These are phyloP conservation scores for Drosophila multiciliata DNA, from an alignment of 2,888 invertebrate species.

Conservation along the genomic window DNA sequence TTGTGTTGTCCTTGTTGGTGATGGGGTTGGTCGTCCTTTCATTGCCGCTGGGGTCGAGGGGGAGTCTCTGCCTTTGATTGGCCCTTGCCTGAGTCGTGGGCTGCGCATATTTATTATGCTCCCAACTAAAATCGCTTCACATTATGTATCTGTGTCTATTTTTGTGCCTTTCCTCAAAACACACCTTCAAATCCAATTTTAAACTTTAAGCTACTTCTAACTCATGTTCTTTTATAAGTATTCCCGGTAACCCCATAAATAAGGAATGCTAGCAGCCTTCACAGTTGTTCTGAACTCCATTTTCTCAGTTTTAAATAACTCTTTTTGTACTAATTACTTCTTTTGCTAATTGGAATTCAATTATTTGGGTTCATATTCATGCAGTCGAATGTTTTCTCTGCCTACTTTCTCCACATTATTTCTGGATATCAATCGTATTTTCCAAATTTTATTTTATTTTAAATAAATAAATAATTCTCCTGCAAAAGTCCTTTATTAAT, in stretches of 20 bases:
- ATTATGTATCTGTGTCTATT: slow-evolving; percentile 1
- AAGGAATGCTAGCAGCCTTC: not conserved
- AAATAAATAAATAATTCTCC: not conserved
- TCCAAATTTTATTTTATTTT: not conserved
- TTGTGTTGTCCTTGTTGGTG: slow-evolving; percentile 14
- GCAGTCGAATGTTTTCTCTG: no score
- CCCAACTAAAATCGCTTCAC: not conserved
- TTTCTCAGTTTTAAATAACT: not conserved
- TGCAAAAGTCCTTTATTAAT: not conserved
- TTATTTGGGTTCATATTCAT: no score
- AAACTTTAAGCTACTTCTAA: not conserved
- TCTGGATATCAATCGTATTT: not conserved
- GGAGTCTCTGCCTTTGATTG: slow-evolving; percentile 46
- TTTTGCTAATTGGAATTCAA: not conserved
- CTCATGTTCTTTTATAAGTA: not conserved
- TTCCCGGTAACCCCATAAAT: not conserved
- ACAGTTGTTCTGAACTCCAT: not conserved
- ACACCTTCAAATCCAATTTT: not conserved
- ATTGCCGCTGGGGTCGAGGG: not conserved
- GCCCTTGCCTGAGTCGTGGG: slow-evolving; percentile 31
- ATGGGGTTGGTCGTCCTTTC: slow-evolving; percentile 31
- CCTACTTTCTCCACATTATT: not conserved
- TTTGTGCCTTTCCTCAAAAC: not conserved
- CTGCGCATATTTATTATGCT: slow-evolving; percentile 27
- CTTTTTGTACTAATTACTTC: not conserved